These are phyloP conservation scores for Sminthurinus signatus DNA, from an alignment of 1,140 invertebrate genomes.

Conservation along the genomic window DNA sequence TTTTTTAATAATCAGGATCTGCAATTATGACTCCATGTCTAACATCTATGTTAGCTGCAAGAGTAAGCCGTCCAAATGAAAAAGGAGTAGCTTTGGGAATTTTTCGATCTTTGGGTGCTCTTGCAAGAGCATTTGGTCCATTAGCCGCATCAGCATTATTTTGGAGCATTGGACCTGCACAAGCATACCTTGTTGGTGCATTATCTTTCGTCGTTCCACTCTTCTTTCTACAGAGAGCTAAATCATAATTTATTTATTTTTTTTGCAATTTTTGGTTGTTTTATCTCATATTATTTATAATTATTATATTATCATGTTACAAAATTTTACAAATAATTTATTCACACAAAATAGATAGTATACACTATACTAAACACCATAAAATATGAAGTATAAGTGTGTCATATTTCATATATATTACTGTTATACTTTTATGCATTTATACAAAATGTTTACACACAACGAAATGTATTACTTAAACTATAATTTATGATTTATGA, in stretches of 20 bases:
- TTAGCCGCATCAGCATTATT: constrained; percentile 62
- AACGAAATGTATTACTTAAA: too few species aligned
- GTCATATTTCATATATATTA: not conserved
- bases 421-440: not conserved
- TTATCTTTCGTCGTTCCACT: constrained; percentile 41
- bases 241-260: not conserved
- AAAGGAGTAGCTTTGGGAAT: constrained; percentile 90
- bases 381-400: not conserved
- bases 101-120: constrained; percentile 84
- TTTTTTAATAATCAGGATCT: constrained; percentile 65
- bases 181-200: constrained; percentile 42
- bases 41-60: constrained; percentile 74
- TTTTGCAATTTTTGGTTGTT: not conserved
- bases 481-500: too few species aligned
- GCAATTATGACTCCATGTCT: constrained; percentile 84
- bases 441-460: too few species aligned
- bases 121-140: constrained; percentile 87
- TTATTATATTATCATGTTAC: not conserved
- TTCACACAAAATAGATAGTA: too few species aligned
- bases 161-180: constrained; percentile 42
- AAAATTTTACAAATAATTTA: not conserved
- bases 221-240: constrained; percentile 20
- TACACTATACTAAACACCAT: not conserved
- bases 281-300: not conserved
- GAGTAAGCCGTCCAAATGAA: constrained; percentile 70